Evolutionary conservation across 92 coral and sea anemone genomes (phyloP).

Genomic region (Micromussa lordhowensis): DNA sequence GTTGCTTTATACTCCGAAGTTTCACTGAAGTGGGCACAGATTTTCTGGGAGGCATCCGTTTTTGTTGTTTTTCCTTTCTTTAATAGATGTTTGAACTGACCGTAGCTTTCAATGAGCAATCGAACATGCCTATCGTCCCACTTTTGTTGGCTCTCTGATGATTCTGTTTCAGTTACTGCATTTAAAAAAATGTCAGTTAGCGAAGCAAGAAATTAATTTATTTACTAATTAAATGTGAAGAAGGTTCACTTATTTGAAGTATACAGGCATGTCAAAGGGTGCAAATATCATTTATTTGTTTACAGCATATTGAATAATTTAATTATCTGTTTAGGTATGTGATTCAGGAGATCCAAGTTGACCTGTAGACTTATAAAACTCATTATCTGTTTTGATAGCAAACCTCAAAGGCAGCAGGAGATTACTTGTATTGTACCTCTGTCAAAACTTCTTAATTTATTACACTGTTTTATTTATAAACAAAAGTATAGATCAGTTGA

Average conservation of each 20-base stretch:
- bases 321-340: conserved; percentile 4
- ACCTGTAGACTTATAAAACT: conserved; percentile 18
- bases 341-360: conserved; percentile 23
- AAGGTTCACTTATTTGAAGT: conserved; percentile 26
- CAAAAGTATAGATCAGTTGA: conserved; percentile 23
- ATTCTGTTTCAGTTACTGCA: no score
- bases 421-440: no score
- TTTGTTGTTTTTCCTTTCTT: no score
- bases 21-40: no score
- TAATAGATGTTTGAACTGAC: no score
- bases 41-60: no score
- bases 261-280: conserved; percentile 9
- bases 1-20: no score
- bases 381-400: conserved; percentile 1
- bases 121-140: no score
- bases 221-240: conserved; percentile 17
- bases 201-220: conserved; percentile 1
- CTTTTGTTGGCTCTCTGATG: no score
- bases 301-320: conserved; percentile 3
- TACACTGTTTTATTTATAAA: no score
- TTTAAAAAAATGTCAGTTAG: not conserved
- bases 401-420: conserved; percentile 11
- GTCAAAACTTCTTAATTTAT: no score
- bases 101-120: no score
- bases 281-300: conserved; percentile 5